Conservation (phyloP, 2,113 vertebrate species). For the Strix uralensis region DNA sequence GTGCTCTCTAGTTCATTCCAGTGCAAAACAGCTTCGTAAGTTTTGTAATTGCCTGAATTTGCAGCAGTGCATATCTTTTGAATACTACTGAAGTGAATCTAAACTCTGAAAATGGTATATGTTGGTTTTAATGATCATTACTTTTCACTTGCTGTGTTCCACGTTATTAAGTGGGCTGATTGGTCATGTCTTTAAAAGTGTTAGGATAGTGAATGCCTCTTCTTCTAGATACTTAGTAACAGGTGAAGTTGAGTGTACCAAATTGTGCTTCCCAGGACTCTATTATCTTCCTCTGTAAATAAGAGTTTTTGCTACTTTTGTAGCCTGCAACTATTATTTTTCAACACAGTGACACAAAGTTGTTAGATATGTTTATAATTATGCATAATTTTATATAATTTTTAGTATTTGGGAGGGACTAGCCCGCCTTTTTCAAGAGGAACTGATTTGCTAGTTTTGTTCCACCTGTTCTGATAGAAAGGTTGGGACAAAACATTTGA, state of each 20-base stretch:
- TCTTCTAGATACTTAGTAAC: neutral
- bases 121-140: neutral
- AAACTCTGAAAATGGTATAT: neutral
- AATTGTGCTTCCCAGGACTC: neutral
- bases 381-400: neutral
- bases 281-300: neutral
- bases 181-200: neutral
- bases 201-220: neutral
- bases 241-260: neutral
- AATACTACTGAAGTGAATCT: neutral
- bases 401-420: neutral
- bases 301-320: neutral
- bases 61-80: neutral
- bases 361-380: neutral
- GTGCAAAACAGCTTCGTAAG: neutral
- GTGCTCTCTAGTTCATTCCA: neutral
- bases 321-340: neutral
- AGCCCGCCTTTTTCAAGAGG: neutral
- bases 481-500: neutral
- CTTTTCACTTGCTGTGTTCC: neutral
- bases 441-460: neutral
- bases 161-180: neutral
- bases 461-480: neutral
- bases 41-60: neutral
- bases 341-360: neutral